phyloP scores from a whole-genome alignment of 1,140 invertebrate species.

The Drosophila sechellia region DNA sequence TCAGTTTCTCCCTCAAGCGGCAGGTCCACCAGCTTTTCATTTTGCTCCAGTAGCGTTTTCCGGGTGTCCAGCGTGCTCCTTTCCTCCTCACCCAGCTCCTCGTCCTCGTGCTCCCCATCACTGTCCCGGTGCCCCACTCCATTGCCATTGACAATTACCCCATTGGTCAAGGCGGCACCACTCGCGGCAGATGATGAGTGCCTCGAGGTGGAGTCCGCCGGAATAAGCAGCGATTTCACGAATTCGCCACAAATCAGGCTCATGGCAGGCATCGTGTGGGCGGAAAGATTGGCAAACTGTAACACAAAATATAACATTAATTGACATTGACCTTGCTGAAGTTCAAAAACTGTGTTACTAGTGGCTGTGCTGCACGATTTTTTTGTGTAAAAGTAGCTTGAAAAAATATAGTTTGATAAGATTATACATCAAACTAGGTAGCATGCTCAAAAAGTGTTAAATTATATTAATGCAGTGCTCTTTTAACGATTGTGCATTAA shows the following conservation, averaged over 20 bases:
- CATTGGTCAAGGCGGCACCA: conserved; percentile 29
- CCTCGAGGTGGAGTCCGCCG: conserved; percentile 49
- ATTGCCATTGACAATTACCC: conserved; percentile 61
- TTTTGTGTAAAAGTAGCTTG: background rate
- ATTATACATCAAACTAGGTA: background rate
- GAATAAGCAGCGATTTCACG: conserved; percentile 84
- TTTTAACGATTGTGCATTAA: too few relatives aligned
- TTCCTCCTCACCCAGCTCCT: conserved; percentile 5
- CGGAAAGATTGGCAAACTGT: conserved; percentile 85
- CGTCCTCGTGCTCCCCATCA: conserved; percentile 36
- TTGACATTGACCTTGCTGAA: conserved; percentile 72
- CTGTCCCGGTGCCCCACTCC: conserved; percentile 45
- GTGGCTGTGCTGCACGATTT: background rate
- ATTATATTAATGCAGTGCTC: background rate
- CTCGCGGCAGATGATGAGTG: conserved; percentile 14
- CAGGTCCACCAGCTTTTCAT: conserved; percentile 38
- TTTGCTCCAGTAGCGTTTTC: conserved; percentile 54
- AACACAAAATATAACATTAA: conserved; percentile 74
- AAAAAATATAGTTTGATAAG: too few relatives aligned
- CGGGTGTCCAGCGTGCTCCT: conserved; percentile 14
- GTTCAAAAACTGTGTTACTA: conserved; percentile 60
- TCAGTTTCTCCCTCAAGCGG: conserved; percentile 18
- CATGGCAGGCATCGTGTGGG: conserved; percentile 86
- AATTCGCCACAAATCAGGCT: conserved; percentile 85
- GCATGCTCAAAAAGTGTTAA: background rate